Conservation (phyloP, 2,888 invertebrate genomes). For the Mythimna albipuncta region DNA sequence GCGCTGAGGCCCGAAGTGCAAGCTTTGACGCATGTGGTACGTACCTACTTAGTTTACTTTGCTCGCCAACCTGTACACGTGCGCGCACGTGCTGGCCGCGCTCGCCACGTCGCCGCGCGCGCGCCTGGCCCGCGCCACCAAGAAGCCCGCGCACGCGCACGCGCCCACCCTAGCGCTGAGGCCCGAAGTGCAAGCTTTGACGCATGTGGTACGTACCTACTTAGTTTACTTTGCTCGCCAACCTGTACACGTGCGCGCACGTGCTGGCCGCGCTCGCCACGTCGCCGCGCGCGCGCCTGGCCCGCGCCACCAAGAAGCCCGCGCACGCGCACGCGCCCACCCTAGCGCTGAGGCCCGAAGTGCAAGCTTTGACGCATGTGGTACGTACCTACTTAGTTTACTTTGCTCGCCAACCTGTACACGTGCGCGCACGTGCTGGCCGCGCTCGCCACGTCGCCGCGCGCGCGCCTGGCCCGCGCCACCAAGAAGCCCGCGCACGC, state of each 20-base stretch:
- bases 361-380: constrained; percentile 96
- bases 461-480: constrained; percentile 93
- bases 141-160: constrained; percentile 94
- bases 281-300: constrained; percentile 93
- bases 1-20: constrained; percentile 96
- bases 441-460: constrained; percentile 95
- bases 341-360: constrained; percentile 95
- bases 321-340: constrained; percentile 95
- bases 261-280: constrained; percentile 94
- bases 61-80: constrained; percentile 96
- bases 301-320: constrained; percentile 93
- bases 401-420: constrained; percentile 96
- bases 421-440: constrained; percentile 94
- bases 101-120: constrained; percentile 94
- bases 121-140: constrained; percentile 92
- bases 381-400: too few species aligned
- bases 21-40: constrained; percentile 95
- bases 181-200: constrained; percentile 96
- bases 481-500: constrained; percentile 94
- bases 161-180: constrained; percentile 95
- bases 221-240: too few species aligned
- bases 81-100: constrained; percentile 94
- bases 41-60: too few species aligned
- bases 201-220: constrained; percentile 95
- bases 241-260: constrained; percentile 95